Percentiles rank a stretch among this genome's conserved stretches.
phyloP scores from a whole-genome alignment of 2,888 invertebrate genomes.

The Ophion ellenae region DNA sequence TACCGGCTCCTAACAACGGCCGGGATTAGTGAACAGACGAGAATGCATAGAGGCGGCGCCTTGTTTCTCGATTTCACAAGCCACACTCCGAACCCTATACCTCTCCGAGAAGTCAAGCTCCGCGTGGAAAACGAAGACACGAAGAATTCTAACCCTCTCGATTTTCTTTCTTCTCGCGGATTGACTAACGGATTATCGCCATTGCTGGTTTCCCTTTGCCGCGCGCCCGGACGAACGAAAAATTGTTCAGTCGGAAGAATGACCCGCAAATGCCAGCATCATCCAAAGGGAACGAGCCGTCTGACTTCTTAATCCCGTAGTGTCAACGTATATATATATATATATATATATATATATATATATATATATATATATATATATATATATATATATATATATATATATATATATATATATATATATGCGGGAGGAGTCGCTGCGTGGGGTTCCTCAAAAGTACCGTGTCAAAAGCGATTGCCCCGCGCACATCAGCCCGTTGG shows the following conservation, averaged over 20 bases:
- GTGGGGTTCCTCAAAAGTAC: constrained; percentile 61
- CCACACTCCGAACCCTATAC: constrained; percentile 12
- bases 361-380: too few relatives aligned
- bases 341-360: too few relatives aligned
- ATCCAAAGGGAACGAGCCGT: constrained; percentile 50
- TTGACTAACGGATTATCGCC: constrained; percentile 73
- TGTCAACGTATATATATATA: constrained; percentile 43
- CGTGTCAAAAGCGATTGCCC: constrained; percentile 66
- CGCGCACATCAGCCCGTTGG: constrained; percentile 14
- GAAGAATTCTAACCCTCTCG: constrained; percentile 34
- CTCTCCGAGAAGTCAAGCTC: constrained; percentile 59
- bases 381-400: too few relatives aligned
- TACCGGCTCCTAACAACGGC: constrained; percentile 12
- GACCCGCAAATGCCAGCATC: constrained; percentile 65
- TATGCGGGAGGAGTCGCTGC: constrained; percentile 21
- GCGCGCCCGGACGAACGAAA: constrained; percentile 63
- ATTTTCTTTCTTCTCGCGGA: constrained; percentile 65
- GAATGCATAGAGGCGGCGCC: constrained; percentile 52
- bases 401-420: not conserved
- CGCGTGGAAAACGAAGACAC: constrained; percentile 10
- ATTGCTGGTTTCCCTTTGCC: constrained; percentile 37
- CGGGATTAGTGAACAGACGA: constrained; percentile 42
- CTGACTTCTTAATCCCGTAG: constrained; percentile 70
- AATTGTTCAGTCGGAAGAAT: constrained; percentile 71
- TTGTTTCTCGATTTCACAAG: constrained; percentile 57